Percentiles rank a stretch among this genome's conserved stretches.
Conservation (phyloP, 2,888 invertebrate genomes). For the Epinotia nisella region DNA sequence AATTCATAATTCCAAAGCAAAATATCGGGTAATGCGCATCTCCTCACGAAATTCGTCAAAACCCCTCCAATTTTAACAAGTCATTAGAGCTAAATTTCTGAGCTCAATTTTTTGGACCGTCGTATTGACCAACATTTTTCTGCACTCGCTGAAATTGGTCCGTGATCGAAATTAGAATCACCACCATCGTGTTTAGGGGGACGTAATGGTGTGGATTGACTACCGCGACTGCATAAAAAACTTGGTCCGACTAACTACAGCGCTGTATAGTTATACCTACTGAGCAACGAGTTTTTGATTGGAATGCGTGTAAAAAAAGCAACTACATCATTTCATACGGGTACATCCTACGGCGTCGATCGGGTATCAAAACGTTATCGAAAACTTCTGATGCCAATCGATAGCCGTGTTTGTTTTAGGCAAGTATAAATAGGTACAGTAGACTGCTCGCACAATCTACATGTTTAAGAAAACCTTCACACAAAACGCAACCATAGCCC, state of each 20-base stretch:
- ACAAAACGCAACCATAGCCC: neutral
- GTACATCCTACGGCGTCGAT: conserved; percentile 64
- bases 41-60: conserved; percentile 71
- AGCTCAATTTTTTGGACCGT: conserved; percentile 68
- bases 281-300: conserved; percentile 73
- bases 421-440: neutral
- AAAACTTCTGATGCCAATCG: conserved; percentile 38
- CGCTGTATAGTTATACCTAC: conserved; percentile 43
- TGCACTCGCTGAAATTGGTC: conserved; percentile 32
- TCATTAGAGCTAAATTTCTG: conserved; percentile 78
- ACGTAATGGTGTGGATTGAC: conserved; percentile 33
- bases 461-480: too few species aligned
- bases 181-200: conserved; percentile 40
- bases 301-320: conserved; percentile 80
- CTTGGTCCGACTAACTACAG: conserved; percentile 45
- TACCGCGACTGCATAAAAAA: conserved; percentile 43
- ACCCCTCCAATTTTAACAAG: conserved; percentile 74
- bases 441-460: neutral
- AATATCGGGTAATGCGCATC: conserved; percentile 56
- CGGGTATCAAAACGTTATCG: conserved; percentile 40
- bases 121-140: conserved; percentile 30
- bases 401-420: conserved; percentile 12
- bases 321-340: conserved; percentile 62
- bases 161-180: conserved; percentile 39
- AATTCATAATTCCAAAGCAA: conserved; percentile 27